A percentile compares a stretch with the other conserved stretches of the same genome.
phyloP scores from a whole-genome alignment of 2,113 vertebrate species.

The Scatophagus argus region DNA sequence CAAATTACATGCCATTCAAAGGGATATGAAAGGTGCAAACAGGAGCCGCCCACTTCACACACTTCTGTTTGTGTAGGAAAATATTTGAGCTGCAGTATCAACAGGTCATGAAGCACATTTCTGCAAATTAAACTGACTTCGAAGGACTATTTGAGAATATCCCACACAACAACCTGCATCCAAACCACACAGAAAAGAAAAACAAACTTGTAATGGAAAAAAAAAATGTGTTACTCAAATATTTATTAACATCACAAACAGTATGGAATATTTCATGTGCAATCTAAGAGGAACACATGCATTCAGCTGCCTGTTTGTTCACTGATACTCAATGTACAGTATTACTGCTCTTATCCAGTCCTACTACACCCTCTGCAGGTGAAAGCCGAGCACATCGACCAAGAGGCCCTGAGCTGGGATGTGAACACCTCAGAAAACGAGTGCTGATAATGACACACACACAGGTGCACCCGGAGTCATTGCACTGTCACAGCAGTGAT shows the following conservation, averaged over 20 bases:
- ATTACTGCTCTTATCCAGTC: constrained; percentile 51
- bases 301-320: not conserved
- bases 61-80: not conserved
- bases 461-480: no score
- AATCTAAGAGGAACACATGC: constrained; percentile 5
- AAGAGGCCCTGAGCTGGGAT: not conserved
- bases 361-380: constrained; percentile 78
- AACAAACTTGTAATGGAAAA: not conserved
- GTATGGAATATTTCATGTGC: not conserved
- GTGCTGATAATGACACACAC: no score
- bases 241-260: constrained; percentile 25
- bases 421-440: not conserved
- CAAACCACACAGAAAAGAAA: not conserved
- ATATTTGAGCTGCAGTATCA: constrained; percentile 14
- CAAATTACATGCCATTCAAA: constrained; percentile 13
- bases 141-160: not conserved
- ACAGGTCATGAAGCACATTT: constrained; percentile 29
- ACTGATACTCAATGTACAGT: not conserved
- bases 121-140: not conserved
- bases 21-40: constrained; percentile 12
- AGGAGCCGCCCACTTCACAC: not conserved
- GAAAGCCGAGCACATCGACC: constrained; percentile 2
- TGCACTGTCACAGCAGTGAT: no score
- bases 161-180: not conserved
- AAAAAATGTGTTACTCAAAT: constrained; percentile 17